These are phyloP conservation scores for Psophia crepitans DNA, from an alignment of 2,113 vertebrate species.

Conservation along the genomic window DNA sequence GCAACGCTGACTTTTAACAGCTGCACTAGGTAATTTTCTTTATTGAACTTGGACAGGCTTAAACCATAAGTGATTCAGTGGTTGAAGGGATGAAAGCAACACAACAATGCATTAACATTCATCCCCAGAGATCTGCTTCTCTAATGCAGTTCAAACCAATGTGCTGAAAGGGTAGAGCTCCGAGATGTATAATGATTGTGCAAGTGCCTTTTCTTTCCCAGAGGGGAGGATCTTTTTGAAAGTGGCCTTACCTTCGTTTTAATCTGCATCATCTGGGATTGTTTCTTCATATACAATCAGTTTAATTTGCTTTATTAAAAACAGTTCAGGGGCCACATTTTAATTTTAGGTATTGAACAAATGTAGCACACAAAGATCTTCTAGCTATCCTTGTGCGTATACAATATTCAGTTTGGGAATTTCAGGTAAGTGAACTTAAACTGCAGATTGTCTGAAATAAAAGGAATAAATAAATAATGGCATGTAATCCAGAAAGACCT, in stretches of 20 bases:
- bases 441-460: not conserved
- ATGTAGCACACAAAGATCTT: not conserved
- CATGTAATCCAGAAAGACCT: not conserved
- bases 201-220: not conserved
- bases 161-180: constrained; percentile 21
- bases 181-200: not conserved
- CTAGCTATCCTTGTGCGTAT: not conserved
- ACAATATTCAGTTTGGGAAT: not conserved
- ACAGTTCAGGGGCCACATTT: not conserved
- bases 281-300: not conserved
- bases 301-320: constrained; percentile 1
- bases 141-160: constrained; percentile 9
- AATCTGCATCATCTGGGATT: not conserved
- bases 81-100: constrained; percentile 38
- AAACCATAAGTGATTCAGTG: constrained; percentile 22
- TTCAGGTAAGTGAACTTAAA: not conserved
- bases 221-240: not conserved
- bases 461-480: not conserved
- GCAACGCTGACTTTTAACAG: not conserved
- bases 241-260: not conserved
- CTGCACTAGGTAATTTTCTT: constrained; percentile 18
- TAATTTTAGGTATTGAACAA: not conserved
- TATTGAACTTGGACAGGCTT: constrained; percentile 45
- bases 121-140: constrained; percentile 34
- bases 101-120: constrained; percentile 21